Base-by-base conservation (phyloP, 2,797 vertebrate genomes). In the Meriones psammophilus region DNA sequence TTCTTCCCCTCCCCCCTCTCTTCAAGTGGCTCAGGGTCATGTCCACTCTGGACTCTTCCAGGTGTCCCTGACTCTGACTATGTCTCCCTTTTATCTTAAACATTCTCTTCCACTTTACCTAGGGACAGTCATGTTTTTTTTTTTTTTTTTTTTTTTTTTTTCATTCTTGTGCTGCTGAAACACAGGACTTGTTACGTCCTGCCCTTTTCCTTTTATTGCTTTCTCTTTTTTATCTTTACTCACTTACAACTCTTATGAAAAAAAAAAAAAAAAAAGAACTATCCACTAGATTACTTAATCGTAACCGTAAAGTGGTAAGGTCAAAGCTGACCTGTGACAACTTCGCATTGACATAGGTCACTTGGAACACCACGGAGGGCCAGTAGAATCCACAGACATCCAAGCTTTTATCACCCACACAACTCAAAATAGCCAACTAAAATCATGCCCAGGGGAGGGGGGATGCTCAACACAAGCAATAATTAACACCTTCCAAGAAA, bases 401-500 rank as follows among this genome's bases (percentile, higher is more conserved):
- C 74, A 89, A 81, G 64, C 3, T 73, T 83, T 77, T 66, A 92
- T n/a, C 54, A 92, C 22, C 28, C 39, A 58, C 33, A 20, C 28
- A 91, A 91, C 83, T 84, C 68, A 89, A 42, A 94, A 69, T 46
- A 86, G 56, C 64, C 85, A 86, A 50, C 92, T 83, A 89, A 97
- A 96, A 92, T 94, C 54, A 71, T 94, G 88, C 80, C 94, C 74
- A 26, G 64, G 50, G 50, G 50, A 94, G 88, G 14, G 56, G 56
- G 94, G 95, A 95, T 50, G 50, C 64, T 96, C 90, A 90, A 87
- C 14, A 73, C 64, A 94, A 58, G 81, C 92, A 80, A 39, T 87
- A 97, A 97, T 95, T 96, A 92, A 88, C 10, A 86, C 80, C 92
- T 94, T 94, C 64, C 50, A 95, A 93, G 90, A 92, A 93, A 95